phyloP scores from a whole-genome alignment of 2,888 invertebrate species.

The Sphaeridia pumilis region DNA sequence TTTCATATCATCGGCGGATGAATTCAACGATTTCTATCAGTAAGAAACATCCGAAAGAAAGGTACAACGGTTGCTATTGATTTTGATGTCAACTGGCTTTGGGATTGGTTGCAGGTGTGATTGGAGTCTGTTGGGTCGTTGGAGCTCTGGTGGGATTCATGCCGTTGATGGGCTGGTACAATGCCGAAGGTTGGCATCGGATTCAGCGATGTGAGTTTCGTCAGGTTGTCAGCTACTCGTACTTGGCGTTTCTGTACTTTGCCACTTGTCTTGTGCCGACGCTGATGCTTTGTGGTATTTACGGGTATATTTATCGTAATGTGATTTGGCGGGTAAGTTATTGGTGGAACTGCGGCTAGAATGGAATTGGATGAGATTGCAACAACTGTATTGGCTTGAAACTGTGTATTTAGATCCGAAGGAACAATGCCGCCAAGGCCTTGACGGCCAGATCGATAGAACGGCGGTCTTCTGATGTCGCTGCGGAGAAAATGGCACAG shows the following conservation, averaged over 20 bases:
- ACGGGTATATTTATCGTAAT: constrained; percentile 76
- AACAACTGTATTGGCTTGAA: no score
- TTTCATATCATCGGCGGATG: constrained; percentile 77
- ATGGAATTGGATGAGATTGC: no score
- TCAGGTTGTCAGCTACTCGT: constrained; percentile 80
- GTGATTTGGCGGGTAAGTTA: constrained; percentile 67
- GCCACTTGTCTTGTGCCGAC: constrained; percentile 82
- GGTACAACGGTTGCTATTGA: background rate
- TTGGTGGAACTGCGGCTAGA: no score
- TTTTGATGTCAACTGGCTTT: background rate
- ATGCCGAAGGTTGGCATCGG: constrained; percentile 46
- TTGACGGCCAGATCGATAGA: no score
- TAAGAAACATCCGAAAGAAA: no score
- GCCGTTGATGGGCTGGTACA: constrained; percentile 69
- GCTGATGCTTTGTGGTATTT: constrained; percentile 69
- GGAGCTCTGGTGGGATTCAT: constrained; percentile 68
- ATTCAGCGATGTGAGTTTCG: constrained; percentile 60
- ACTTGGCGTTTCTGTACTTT: constrained; percentile 80
- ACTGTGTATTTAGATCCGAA: no score
- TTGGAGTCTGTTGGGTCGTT: constrained; percentile 71
- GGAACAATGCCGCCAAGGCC: no score
- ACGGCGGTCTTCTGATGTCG: no score
- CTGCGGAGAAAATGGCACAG: no score
- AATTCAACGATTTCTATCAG: constrained; percentile 72
- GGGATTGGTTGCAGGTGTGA: constrained; percentile 50